Conservation (phyloP, 2,113 vertebrate species). For the Andinoacara biseriatus region DNA sequence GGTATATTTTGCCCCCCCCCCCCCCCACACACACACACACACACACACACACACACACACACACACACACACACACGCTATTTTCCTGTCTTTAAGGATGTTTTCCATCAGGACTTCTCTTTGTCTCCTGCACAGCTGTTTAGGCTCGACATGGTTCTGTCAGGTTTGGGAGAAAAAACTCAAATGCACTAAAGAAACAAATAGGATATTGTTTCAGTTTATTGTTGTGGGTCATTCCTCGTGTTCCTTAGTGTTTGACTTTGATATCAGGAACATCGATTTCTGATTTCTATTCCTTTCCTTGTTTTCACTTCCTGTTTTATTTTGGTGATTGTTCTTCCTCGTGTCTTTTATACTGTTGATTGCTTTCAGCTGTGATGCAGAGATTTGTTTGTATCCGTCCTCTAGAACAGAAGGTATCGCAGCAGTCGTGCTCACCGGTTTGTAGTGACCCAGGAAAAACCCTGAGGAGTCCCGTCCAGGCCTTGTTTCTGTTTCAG, state of each 20-base stretch:
- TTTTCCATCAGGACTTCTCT: not conserved
- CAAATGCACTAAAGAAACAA: too few relatives aligned
- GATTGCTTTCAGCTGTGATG: not conserved
- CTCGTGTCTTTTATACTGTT: fast-evolving
- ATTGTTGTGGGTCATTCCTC: not conserved
- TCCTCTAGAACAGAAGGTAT: not conserved
- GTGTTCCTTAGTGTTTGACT: fast-evolving
- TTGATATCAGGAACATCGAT: too few relatives aligned
- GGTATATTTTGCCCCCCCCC: too few relatives aligned
- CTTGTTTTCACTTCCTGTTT: not conserved
- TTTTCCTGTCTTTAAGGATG: not conserved
- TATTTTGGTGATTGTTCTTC: not conserved
- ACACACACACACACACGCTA: too few relatives aligned
- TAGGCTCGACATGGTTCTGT: too few relatives aligned
- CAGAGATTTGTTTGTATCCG: not conserved
- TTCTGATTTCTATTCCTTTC: too few relatives aligned
- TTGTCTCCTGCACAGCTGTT: not conserved
- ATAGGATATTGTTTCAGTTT: not conserved
- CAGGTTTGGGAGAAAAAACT: too few relatives aligned
- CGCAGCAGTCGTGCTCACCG: not conserved
- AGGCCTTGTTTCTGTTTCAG: not conserved
- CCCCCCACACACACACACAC: too few relatives aligned
- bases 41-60: too few relatives aligned
- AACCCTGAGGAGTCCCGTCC: not conserved
- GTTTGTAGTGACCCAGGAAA: not conserved